These are phyloP conservation scores for Sminthurinus aureus DNA, from an alignment of 2,888 invertebrate genomes.

Conservation along the genomic window DNA sequence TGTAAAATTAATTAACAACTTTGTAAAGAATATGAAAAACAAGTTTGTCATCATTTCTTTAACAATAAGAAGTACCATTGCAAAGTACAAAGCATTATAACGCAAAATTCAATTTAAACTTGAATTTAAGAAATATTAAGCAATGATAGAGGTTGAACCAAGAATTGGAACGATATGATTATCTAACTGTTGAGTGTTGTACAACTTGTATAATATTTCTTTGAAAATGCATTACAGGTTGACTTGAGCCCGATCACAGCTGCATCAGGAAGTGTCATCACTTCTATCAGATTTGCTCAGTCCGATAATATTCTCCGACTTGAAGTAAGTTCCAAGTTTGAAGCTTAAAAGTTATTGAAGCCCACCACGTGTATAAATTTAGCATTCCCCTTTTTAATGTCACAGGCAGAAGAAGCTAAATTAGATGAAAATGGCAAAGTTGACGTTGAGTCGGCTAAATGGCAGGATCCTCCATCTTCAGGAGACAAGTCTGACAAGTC, in stretches of 20 bases:
- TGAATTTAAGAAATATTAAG: no score
- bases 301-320: constrained; percentile 33
- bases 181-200: no score
- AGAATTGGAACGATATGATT: no score
- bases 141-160: no score
- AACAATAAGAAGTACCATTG: no score
- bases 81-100: no score
- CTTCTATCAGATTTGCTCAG: constrained; percentile 35
- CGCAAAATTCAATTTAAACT: no score
- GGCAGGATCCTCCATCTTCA: constrained; percentile 19
- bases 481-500: not conserved
- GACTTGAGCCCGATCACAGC: constrained; percentile 11
- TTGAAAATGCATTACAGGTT: no score
- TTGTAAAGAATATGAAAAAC: no score
- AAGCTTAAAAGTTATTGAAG: not conserved
- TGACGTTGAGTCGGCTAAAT: constrained; percentile 22
- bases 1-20: no score
- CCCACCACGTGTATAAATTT: not conserved
- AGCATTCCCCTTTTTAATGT: not conserved
- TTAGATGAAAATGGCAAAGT: constrained; percentile 26
- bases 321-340: constrained; percentile 25
- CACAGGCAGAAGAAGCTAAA: constrained; percentile 42
- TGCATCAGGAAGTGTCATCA: constrained; percentile 20
- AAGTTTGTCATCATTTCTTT: no score
- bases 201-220: no score